phyloP scores from a whole-genome alignment of 2,113 vertebrate genomes.

The Hypomesus transpacificus region DNA sequence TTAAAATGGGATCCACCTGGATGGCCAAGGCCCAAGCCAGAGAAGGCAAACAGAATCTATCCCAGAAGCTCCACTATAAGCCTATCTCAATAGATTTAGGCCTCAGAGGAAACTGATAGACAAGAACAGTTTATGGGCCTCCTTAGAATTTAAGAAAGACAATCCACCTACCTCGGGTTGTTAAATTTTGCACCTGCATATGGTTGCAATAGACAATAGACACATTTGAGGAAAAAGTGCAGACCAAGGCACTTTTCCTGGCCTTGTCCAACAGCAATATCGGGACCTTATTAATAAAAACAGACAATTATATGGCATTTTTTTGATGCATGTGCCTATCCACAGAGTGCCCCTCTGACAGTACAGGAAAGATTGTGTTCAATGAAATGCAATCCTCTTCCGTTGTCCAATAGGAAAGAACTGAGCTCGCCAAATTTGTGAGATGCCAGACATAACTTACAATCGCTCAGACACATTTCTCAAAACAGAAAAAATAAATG shows the following conservation, averaged over 20 bases:
- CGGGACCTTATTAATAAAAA: conserved; percentile 68
- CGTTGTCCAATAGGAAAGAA: conserved; percentile 48
- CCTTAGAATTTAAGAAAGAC: conserved; percentile 42
- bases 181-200: conserved; percentile 70
- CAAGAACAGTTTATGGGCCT: conserved; percentile 54
- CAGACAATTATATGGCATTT: conserved; percentile 72
- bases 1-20: conserved; percentile 35
- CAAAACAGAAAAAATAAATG: conserved; percentile 58
- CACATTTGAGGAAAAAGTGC: conserved; percentile 54
- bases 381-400: conserved; percentile 50
- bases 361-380: conserved; percentile 59
- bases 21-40: conserved; percentile 5
- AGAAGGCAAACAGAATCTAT: conserved; percentile 6
- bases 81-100: conserved; percentile 9
- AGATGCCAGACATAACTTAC: conserved; percentile 64
- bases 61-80: conserved; percentile 5
- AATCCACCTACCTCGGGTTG: conserved; percentile 30
- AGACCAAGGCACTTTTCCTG: conserved; percentile 60
- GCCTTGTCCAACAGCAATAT: conserved; percentile 69
- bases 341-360: conserved; percentile 50
- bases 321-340: conserved; percentile 70
- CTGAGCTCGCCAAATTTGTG: conserved; percentile 52
- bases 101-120: conserved; percentile 41
- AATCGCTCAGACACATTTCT: conserved; percentile 51
- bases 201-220: conserved; percentile 52